Evolutionary conservation across 2,797 vertebrate species (phyloP), one percentile per base, ranked within the genome.

Genomic region (Rhinella marina): DNA sequence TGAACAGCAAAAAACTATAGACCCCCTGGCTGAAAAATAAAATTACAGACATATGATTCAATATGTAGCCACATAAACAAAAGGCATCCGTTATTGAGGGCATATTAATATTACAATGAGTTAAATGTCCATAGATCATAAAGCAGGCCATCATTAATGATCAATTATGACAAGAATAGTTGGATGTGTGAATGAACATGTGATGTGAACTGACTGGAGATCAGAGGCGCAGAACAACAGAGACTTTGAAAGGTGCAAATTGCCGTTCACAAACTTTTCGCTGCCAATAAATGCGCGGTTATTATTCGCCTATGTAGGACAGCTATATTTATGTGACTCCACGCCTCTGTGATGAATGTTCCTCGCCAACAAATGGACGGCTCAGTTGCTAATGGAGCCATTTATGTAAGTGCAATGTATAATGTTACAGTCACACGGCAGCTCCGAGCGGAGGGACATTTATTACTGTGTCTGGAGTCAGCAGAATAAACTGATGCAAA

Each of bases 241-340:
- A 23, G 73, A n/a, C 48, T 52, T 52, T n/a, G 19, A 50, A 52
- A 76, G 41, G 73, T 76, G 73, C 73, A 76, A 76, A 76, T 76
- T 50, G 73, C 48, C n/a, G 21, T n/a, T 76, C 41, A 25, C 23
- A 50, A n/a, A 76, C 73, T 76, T 76, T 52, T n/a, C 73, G 6
- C 73, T 14, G 41, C 48, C 73, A n/a, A 50, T 50, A 76, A 76
- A 11, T 7, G 73, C 3, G 11, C 16, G 9, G 70, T 73, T 25
- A 23, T 50, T 76, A 50, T 52, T 50, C 48, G 14, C 32, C 14
- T n/a, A 76, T 76, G 41, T 76, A 76, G 73, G 73, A 48, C 73
- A 76, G 48, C 32, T 76, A 76, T 76, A 76, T 48, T 52, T 50
- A 48, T 50, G 11, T 50, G 41, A 50, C 73, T 76, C 73, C 16